Conservation (phyloP, 1,140 invertebrate species). For the Drosophila bocqueti region DNA sequence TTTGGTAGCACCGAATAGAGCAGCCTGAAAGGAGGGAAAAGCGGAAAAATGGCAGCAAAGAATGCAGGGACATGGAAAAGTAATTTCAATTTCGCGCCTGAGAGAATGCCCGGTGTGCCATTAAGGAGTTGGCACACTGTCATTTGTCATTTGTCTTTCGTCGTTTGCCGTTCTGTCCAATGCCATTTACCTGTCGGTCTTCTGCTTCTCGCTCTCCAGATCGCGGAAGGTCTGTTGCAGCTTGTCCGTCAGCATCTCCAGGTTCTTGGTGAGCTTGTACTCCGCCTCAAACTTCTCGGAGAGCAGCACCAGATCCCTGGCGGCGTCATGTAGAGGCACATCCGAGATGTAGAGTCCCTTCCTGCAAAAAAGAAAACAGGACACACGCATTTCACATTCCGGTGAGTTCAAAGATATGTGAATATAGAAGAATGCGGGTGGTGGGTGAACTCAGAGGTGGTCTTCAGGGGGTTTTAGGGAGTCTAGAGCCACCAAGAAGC, state of each 20-base stretch:
- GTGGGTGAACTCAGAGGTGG: conserved; percentile 7
- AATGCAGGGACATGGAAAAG: conserved; percentile 60
- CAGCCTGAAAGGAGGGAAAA: conserved; percentile 87
- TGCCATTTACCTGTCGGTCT: conserved; percentile 94
- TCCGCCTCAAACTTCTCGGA: conserved; percentile 99
- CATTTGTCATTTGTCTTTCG: conserved; percentile 90
- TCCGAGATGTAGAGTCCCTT: conserved; percentile 97
- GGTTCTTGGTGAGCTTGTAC: conserved; percentile 97
- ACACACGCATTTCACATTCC: conserved; percentile 37
- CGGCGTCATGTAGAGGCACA: conserved; percentile 98
- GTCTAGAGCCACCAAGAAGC: too few relatives aligned
- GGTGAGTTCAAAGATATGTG: conserved; percentile 27
- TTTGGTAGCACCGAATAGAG: conserved; percentile 97
- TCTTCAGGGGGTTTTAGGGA: not conserved
- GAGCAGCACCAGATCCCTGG: conserved; percentile 97
- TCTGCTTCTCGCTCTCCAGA: conserved; percentile 97
- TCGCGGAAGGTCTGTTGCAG: conserved; percentile 97
- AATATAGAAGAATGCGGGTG: not conserved
- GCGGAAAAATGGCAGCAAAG: conserved; percentile 19
- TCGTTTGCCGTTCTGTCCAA: conserved; percentile 78
- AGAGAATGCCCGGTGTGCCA: conserved; percentile 57
- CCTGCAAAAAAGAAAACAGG: conserved; percentile 85
- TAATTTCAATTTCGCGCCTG: conserved; percentile 82
- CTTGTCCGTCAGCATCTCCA: conserved; percentile 98
- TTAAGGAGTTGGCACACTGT: conserved; percentile 59